Base-by-base conservation (phyloP, 2,113 vertebrate species). In the Azemiops feae region DNA sequence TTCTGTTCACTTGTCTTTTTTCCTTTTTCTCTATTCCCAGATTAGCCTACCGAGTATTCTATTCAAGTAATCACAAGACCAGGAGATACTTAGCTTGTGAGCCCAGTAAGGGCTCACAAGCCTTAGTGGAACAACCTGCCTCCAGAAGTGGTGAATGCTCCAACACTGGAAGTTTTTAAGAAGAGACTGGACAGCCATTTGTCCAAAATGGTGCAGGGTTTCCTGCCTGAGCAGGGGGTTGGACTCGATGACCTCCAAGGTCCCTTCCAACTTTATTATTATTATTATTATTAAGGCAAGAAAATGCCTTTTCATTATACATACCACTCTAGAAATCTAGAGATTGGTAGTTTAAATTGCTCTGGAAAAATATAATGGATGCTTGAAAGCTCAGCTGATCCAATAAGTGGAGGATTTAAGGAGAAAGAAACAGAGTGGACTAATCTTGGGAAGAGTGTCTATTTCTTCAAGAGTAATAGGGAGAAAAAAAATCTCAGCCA, bases 391-490 rank as follows among this genome's bases (percentile, higher is more conserved):
- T 94, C 92, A 94, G 6, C 85, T 89, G 22, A 54, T 95, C 50
- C 94, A 91, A 85, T 88, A 93, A 94, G 95, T 16, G 12, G 23
- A 27, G 88, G 94, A 93, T 93, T 93, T 27, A 94, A 95, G 27
- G 89, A 93, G 43, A 95, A 39, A 69, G 20, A 89, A 93, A 43
- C 39, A 50, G 88, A 89, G 91, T 27, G 45, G 9, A 87, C 57
- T 90, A 88, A 3, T 60, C 30, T 53, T 64, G 57, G 74, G 94
- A 10, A 0, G 14, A 87, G 7, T 12, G 45, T 39, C 9, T 95
- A 74, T 54, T 74, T 87, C 12, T 69, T 81, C 22, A 69, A 47
- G 64, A 34, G 39, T 9, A 20, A 57, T 9, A 12, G 25, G 22
- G 20, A 34, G 30, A 34, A 23, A 10, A 10, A 50, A 4, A 34